Evolutionary conservation across 2,797 vertebrate genomes (phyloP).

Genomic region (Falco peregrinus): DNA sequence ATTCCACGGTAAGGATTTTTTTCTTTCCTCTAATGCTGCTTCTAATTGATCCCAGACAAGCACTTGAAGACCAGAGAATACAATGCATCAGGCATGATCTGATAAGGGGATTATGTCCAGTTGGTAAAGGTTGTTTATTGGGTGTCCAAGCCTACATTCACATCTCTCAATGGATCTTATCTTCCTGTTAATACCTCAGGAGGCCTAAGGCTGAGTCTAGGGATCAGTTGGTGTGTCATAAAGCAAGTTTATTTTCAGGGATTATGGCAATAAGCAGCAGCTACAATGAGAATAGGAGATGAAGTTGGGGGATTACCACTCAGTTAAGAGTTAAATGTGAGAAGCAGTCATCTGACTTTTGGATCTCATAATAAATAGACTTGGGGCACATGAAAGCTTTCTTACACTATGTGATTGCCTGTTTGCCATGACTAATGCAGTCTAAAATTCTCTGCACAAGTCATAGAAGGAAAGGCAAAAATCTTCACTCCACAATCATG

Average conservation of each 20-base stretch:
- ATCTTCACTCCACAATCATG: neutral
- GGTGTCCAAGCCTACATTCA: neutral
- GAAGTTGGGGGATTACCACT: neutral
- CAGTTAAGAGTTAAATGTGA: neutral
- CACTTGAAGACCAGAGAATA: neutral
- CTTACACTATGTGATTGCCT: neutral
- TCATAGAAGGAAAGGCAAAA: neutral
- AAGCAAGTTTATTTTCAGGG: conserved; percentile 5
- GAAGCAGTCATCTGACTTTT: neutral
- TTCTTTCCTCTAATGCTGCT: neutral
- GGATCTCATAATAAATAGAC: neutral
- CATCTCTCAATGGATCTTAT: neutral
- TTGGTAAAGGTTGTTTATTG: neutral
- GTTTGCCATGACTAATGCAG: neutral
- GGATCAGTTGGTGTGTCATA: neutral
- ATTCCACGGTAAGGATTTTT: neutral
- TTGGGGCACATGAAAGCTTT: neutral
- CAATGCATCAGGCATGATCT: neutral
- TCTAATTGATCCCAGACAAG: conserved; percentile 33
- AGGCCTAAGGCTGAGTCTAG: neutral
- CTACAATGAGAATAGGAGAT: neutral
- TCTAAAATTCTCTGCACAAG: neutral
- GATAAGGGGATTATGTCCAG: neutral
- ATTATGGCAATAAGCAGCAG: neutral
- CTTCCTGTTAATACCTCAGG: neutral